Evolutionary conservation across 2,797 vertebrate genomes (phyloP), one percentile per base, ranked within the genome.

Genomic region (Mus caroli): DNA sequence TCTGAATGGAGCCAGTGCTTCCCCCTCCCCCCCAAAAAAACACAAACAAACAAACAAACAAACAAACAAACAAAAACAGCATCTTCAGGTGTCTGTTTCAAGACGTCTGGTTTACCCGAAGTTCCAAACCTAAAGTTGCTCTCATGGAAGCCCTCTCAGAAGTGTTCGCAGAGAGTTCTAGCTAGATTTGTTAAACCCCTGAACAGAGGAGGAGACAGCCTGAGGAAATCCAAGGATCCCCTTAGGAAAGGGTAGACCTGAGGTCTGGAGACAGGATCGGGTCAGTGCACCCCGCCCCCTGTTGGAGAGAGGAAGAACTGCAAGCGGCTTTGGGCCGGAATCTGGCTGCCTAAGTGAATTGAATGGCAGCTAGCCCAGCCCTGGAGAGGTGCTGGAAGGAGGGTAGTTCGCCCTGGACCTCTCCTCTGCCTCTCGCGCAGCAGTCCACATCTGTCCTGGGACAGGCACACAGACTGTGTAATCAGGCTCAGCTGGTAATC

Each of bases 401-500:
- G 95, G 7, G 79, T 95, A 95, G 85, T 60, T 78, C 78, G 6
- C 79, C n/a, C 56, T 76, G 46, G 88, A 95, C 85, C 94, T 97
- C 3, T 22, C 54, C 84, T 90, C 52, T 50, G 90, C 60, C 91
- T 75, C 58, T n/a, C 0, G 50, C 0, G 0, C 1, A 43, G 92
- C 9, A 20, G 94, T 60, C 58, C 73, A 17, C 54, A 79, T 90
- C 88, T n/a, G 94, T 97, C 98, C 98, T 97, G 97, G 97, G 98
- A 98, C 97, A 96, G 93, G 40, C 3, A 71, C 96, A 75, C 95
- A 96, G 96, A 96, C 97, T 96, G 95, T 96, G 96, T 98, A 98
- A 98, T 98, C 97, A 95, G 98, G 97, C 98, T 98, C 98, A 98
- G 98, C 98, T 98, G 98, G 98, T 92, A 98, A 98, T 98, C 98